A percentile compares a stretch with the other conserved stretches of the same genome.
These are phyloP conservation scores for Gallinago jamesoni DNA, from an alignment of 2,113 vertebrate species.

Conservation along the genomic window DNA sequence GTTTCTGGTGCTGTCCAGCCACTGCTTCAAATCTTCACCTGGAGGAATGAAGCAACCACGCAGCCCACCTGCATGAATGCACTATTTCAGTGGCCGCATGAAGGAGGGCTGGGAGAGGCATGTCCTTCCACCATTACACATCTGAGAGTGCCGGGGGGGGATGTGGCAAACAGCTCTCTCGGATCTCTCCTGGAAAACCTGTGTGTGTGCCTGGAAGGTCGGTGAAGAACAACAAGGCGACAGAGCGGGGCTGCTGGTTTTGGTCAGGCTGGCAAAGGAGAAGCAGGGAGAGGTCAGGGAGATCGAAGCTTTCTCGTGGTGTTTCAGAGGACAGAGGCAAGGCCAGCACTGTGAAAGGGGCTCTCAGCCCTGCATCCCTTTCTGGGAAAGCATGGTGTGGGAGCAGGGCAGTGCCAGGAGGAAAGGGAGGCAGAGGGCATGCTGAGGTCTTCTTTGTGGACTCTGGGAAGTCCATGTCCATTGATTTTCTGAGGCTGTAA, in stretches of 20 bases:
- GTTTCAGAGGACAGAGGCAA: background rate
- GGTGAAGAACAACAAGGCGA: background rate
- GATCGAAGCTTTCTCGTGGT: rapidly evolving
- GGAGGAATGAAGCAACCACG: background rate
- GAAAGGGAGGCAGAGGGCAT: background rate
- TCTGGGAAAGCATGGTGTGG: background rate
- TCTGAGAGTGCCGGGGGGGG: background rate
- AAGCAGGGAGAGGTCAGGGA: background rate
- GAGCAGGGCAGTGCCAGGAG: rapidly evolving
- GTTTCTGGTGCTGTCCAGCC: background rate
- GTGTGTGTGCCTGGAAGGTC: background rate
- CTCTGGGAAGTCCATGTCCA: background rate
- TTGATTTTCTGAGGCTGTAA: background rate
- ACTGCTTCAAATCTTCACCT: background rate
- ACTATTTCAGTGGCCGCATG: rapidly evolving
- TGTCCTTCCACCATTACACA: background rate
- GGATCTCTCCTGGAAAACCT: background rate
- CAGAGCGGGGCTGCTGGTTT: background rate
- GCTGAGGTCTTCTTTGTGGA: background rate
- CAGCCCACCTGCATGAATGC: background rate
- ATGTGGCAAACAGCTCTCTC: background rate
- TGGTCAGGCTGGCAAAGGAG: background rate
- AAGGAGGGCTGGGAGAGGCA: background rate
- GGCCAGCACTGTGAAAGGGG: background rate
- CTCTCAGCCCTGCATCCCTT: background rate